These are phyloP conservation scores for Bombus soroeensis DNA, from an alignment of 1,140 invertebrate genomes.

Conservation along the genomic window DNA sequence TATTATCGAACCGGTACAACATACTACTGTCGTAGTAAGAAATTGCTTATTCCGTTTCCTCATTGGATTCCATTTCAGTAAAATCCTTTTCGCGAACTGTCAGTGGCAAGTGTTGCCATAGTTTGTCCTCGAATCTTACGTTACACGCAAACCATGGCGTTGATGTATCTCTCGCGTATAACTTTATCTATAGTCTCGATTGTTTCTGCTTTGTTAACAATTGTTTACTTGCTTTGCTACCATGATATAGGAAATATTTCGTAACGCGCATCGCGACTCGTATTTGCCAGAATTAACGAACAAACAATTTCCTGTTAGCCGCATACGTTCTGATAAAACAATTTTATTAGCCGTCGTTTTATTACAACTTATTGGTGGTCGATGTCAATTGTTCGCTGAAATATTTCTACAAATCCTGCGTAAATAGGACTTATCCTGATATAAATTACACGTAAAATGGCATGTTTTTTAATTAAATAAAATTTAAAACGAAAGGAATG, in stretches of 20 bases:
- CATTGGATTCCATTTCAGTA: background rate
- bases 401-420: background rate
- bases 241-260: background rate
- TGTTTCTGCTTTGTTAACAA: background rate
- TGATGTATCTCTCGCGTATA: background rate
- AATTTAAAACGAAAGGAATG: background rate
- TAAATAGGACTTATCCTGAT: background rate
- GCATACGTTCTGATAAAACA: background rate
- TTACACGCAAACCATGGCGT: no score
- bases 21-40: background rate
- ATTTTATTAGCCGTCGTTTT: background rate
- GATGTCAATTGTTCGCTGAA: background rate
- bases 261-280: background rate
- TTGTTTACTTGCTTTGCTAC: background rate
- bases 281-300: background rate
- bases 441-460: background rate
- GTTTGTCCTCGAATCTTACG: background rate
- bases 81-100: slow-evolving; percentile 2
- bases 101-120: background rate
- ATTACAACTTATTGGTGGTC: background rate
- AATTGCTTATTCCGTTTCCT: slow-evolving; percentile 9
- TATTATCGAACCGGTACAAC: background rate
- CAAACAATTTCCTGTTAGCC: background rate
- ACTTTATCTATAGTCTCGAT: background rate
- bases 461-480: background rate